A percentile compares a stretch with the other conserved stretches of the same genome.
These are phyloP conservation scores for Pseudopipra pipra DNA, from an alignment of 2,113 vertebrate genomes.

Conservation along the genomic window DNA sequence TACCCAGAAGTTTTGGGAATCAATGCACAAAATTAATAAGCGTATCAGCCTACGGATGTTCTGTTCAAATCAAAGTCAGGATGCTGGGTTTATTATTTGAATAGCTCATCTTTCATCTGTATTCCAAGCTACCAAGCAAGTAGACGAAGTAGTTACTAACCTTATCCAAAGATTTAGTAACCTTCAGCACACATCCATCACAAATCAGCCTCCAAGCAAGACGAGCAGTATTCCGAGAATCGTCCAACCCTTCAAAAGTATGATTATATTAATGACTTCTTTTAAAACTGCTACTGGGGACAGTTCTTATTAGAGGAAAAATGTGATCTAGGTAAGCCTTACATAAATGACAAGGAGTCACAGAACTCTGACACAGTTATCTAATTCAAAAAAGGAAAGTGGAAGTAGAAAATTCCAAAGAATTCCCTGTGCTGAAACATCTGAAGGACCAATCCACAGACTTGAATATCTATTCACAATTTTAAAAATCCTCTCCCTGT, in stretches of 20 bases:
- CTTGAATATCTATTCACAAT: background rate
- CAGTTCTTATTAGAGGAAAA: background rate
- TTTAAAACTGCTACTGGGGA: background rate
- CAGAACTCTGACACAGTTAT: background rate
- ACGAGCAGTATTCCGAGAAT: constrained; percentile 89
- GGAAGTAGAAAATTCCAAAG: background rate
- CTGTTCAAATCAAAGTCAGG: background rate
- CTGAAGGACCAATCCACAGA: background rate
- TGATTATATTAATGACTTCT: background rate
- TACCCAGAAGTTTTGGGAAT: constrained; percentile 28
- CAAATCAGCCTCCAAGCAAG: constrained; percentile 89
- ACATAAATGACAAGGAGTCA: background rate
- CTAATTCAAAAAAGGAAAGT: background rate
- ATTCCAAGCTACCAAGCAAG: constrained; percentile 4
- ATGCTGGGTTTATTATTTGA: background rate
- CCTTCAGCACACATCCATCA: constrained; percentile 90
- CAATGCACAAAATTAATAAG: constrained; percentile 8
- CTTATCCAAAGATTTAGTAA: constrained; percentile 85
- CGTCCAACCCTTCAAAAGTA: constrained; percentile 84
- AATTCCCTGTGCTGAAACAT: background rate
- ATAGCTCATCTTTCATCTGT: background rate
- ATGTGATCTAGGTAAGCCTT: background rate
- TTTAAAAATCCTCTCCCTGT: background rate
- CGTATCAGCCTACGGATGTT: background rate
- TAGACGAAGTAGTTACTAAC: constrained; percentile 78